Conservation (phyloP, 2,113 vertebrate genomes). For the Piaya cayana region DNA sequence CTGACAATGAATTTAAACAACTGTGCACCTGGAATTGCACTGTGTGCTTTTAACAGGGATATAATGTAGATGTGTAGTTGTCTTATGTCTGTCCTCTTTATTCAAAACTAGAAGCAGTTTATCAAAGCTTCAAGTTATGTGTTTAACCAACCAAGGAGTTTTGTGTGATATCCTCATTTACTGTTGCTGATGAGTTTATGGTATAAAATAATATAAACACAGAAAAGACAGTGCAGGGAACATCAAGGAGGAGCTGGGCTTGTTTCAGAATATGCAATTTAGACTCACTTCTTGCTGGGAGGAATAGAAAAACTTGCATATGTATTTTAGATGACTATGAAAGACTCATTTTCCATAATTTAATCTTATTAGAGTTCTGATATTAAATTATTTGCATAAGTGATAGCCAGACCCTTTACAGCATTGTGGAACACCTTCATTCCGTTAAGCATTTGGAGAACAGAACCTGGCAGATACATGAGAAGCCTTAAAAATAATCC, state of each 20-base stretch:
- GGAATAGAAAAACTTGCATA: not conserved
- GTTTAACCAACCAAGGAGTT: not conserved
- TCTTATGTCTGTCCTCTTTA: not conserved
- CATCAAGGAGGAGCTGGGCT: not conserved
- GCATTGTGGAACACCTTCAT: not conserved
- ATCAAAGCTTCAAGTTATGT: not conserved
- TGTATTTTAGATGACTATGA: not conserved
- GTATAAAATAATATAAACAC: not conserved
- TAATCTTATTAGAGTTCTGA: not conserved
- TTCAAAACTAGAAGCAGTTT: not conserved
- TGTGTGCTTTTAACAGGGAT: not conserved
- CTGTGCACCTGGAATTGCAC: not conserved
- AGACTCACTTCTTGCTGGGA: not conserved
- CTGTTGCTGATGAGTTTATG: rapidly evolving
- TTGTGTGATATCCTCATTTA: not conserved
- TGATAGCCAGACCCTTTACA: not conserved
- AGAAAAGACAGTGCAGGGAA: not conserved
- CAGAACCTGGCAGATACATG: not conserved
- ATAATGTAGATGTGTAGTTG: not conserved
- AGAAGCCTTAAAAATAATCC: not conserved
- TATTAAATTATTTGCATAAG: not conserved
- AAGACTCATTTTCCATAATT: not conserved
- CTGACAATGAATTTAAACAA: not conserved
- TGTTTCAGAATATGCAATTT: not conserved
- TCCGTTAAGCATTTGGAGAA: not conserved